These are phyloP conservation scores for Thinocorus orbignyianus DNA, from an alignment of 2,113 vertebrate species.

Conservation along the genomic window DNA sequence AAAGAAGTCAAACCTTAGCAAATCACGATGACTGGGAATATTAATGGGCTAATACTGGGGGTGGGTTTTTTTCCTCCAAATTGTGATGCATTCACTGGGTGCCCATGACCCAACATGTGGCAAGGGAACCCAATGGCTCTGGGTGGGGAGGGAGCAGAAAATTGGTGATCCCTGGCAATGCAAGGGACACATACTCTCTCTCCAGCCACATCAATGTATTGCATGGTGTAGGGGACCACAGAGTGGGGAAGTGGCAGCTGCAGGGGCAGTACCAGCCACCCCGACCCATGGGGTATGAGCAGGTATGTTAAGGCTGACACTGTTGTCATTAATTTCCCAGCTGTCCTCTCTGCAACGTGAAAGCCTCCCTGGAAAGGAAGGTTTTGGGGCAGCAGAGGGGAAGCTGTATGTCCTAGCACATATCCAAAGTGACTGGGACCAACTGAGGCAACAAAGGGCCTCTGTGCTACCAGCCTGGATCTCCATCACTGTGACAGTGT, in stretches of 20 bases:
- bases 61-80: neutral
- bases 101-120: accelerated
- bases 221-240: neutral
- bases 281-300: neutral
- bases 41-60: neutral
- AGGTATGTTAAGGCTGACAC: neutral
- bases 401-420: neutral
- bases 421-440: neutral
- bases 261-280: neutral
- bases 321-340: neutral
- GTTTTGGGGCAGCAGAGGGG: neutral
- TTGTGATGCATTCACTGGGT: neutral
- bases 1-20: neutral
- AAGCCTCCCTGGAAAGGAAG: neutral
- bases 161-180: neutral
- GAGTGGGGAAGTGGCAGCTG: neutral
- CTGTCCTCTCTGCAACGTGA: neutral
- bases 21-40: neutral
- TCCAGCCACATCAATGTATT: neutral
- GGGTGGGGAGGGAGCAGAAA: neutral
- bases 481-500: neutral
- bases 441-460: neutral
- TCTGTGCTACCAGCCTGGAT: neutral
- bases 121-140: neutral
- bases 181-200: accelerated